Evolutionary conservation across 2,888 invertebrate genomes (phyloP), one percentile per base, ranked within the genome.

Genomic region (Eugnorisma glareosa): DNA sequence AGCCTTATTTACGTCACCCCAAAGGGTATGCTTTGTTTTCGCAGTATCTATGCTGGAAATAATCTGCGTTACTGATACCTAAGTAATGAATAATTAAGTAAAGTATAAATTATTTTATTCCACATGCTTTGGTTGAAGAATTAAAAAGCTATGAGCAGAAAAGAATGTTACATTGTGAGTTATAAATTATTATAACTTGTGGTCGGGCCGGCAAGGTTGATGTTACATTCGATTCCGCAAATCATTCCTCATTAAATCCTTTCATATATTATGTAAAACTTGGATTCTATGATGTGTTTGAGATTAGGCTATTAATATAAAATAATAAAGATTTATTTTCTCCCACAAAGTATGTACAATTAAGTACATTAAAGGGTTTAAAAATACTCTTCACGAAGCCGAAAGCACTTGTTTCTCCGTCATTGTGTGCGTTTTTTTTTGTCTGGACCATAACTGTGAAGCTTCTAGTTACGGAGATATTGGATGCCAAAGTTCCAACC

Each of bases 151-250:
- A 40, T 77, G 40, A 79, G 31, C 57, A 73, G 31, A 81, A 81
- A 73, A 35, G 5, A 67, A 80, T 73, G 51, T 73, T 35, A 37
- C 63, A 70, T 43, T 61, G 13, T 45, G 31, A 59, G 31, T 21
- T 35, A 35, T 35, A 2, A 57, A 35, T 68, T 51, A 11, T 51
- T 24, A 51, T 73, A 66, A 54, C 48, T 15, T 40, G 24, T 6
- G 13, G 37, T 31, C 48, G 45, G 1, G 1, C 28, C 57, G 13
- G 35, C 78, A 73, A 81, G 74, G 74, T 68, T 82, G 54, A 66
- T 35, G 8, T 43, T 24, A 63, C 57, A 57, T 82, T 77, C 48
- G 40, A 82, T 71, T 82, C 70, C 69, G 77, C 69, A 63, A 82
- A 67, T 61, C 24, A 75, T 35, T 48, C 45, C 7, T 24, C 28